Percentiles rank a stretch among this genome's conserved stretches.
Evolutionary conservation across 2,113 vertebrate genomes (phyloP).

Genomic region (Nothocercus julius): DNA sequence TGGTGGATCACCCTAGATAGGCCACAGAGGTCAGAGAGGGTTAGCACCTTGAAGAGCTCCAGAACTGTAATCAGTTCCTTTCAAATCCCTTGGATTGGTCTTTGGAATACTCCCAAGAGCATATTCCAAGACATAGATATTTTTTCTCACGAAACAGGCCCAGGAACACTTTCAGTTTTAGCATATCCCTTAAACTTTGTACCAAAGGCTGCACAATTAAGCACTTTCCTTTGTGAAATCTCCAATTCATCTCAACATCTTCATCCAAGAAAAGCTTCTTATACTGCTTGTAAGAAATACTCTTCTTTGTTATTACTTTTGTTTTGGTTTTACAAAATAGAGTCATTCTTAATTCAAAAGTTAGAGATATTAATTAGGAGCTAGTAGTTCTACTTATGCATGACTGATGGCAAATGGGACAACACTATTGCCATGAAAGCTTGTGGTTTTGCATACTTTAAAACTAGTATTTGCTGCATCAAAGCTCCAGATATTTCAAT

Average conservation of each 20-base stretch:
- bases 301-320: too few species aligned
- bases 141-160: not conserved
- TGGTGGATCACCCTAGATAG: not conserved
- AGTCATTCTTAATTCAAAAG: not conserved
- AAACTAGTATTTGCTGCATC: not conserved
- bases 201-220: not conserved
- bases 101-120: not conserved
- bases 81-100: not conserved
- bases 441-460: not conserved
- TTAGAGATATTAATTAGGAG: not conserved
- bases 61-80: rapidly evolving
- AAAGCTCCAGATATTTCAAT: not conserved
- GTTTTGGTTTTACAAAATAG: not conserved
- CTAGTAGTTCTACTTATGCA: not conserved
- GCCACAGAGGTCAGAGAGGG: not conserved
- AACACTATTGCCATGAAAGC: not conserved
- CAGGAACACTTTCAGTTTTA: not conserved
- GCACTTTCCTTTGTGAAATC: not conserved
- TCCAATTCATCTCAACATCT: not conserved
- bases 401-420: not conserved
- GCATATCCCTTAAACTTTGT: not conserved
- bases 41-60: conserved; percentile 32
- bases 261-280: not conserved
- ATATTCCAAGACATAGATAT: not conserved
- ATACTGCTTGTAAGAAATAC: not conserved